These are phyloP conservation scores for Poeciliopsis prolifica DNA, from an alignment of 2,113 vertebrate genomes.

Conservation along the genomic window DNA sequence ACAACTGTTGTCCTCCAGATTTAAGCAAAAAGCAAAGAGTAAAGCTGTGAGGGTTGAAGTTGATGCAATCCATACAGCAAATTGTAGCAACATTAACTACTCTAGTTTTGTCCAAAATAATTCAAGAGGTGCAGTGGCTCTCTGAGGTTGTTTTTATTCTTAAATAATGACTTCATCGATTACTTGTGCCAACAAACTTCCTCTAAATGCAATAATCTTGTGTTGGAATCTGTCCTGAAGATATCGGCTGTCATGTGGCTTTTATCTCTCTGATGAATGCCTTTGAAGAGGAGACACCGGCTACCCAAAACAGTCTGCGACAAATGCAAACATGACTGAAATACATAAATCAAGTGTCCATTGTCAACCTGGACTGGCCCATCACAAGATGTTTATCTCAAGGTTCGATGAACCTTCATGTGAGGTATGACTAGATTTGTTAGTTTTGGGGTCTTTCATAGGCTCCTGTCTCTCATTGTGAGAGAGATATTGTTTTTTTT, in stretches of 20 bases:
- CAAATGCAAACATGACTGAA: conserved; percentile 45
- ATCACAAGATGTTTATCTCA: background rate
- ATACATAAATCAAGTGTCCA: conserved; percentile 46
- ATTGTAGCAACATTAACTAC: conserved; percentile 17
- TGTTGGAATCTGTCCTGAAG: conserved; percentile 44
- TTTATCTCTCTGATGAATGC: conserved; percentile 48
- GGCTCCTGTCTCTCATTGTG: background rate
- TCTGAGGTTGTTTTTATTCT: conserved; percentile 45
- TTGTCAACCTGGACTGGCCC: conserved; percentile 6
- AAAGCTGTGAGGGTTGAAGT: background rate
- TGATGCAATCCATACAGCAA: conserved; percentile 29
- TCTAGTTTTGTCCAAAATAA: conserved; percentile 7
- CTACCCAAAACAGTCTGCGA: conserved; percentile 30
- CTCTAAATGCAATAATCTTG: conserved; percentile 34
- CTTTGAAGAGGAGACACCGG: conserved; percentile 52
- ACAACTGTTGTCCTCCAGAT: background rate
- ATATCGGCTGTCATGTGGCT: conserved; percentile 33
- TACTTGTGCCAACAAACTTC: conserved; percentile 29
- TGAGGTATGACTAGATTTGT: background rate
- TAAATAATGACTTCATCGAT: conserved; percentile 21
- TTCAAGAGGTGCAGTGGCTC: conserved; percentile 2
- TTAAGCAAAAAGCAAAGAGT: conserved; percentile 26
- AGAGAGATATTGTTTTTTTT: background rate
- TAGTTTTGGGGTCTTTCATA: background rate
- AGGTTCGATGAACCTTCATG: background rate